phyloP scores from a whole-genome alignment of 2,797 vertebrate genomes.

The Apogon hyalosoma region DNA sequence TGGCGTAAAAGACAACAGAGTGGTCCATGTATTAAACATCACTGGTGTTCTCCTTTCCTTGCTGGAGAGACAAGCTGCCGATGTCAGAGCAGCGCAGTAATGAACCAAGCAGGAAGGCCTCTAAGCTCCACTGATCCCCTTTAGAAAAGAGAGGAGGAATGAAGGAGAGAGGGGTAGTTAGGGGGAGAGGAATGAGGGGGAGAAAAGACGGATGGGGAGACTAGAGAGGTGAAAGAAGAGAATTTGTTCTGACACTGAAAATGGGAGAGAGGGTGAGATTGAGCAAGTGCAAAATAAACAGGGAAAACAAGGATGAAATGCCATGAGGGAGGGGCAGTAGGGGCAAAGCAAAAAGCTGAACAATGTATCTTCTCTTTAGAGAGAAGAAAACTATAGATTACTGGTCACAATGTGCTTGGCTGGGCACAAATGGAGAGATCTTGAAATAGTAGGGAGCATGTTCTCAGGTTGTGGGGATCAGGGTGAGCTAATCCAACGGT shows the following conservation, averaged over 20 bases:
- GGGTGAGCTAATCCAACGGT: constrained; percentile 77
- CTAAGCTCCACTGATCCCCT: constrained; percentile 79
- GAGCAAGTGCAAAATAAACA: constrained; percentile 63
- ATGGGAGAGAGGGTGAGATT: constrained; percentile 27
- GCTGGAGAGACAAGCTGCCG: constrained; percentile 60
- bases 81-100: constrained; percentile 74
- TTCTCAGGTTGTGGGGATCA: constrained; percentile 76
- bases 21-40: constrained; percentile 77
- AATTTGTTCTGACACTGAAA: constrained; percentile 62
- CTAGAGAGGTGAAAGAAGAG: constrained; percentile 54
- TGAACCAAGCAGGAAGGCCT: constrained; percentile 78
- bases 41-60: constrained; percentile 57
- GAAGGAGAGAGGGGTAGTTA: constrained; percentile 50
- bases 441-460: constrained; percentile 72
- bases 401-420: constrained; percentile 77
- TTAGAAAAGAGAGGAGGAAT: constrained; percentile 61
- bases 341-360: constrained; percentile 55
- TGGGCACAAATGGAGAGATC: constrained; percentile 78
- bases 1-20: constrained; percentile 71
- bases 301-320: constrained; percentile 64
- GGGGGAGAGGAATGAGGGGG: constrained; percentile 45
- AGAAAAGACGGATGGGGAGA: constrained; percentile 57
- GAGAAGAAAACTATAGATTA: constrained; percentile 80
- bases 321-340: constrained; percentile 38
- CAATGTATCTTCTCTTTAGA: constrained; percentile 68